Percentiles rank a stretch among this genome's conserved stretches.
Conservation (phyloP, 2,113 vertebrate species). For the Hippocampus comes region DNA sequence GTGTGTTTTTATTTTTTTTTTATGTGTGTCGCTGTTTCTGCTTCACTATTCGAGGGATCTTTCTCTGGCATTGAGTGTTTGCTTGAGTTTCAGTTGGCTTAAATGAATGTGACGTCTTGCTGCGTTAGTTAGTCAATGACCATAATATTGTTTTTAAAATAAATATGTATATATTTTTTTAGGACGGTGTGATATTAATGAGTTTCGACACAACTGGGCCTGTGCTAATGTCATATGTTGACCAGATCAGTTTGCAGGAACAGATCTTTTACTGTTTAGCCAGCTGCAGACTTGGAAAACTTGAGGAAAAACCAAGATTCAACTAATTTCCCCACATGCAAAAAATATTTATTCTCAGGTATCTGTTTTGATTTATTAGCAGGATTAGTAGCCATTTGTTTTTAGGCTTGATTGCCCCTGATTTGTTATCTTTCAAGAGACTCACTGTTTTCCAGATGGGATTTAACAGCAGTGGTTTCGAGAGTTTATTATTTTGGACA, state of each 20-base stretch:
- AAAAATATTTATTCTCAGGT: slow-evolving; percentile 9
- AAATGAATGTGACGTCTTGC: slow-evolving; percentile 42
- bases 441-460: neutral
- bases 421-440: slow-evolving; percentile 11
- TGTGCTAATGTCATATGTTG: slow-evolving; percentile 4
- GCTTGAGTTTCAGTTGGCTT: slow-evolving; percentile 29
- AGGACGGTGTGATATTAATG: neutral
- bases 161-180: neutral
- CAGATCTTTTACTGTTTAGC: slow-evolving; percentile 15
- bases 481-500: slow-evolving; percentile 10
- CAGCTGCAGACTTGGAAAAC: slow-evolving; percentile 3
- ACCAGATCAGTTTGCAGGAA: slow-evolving; percentile 31
- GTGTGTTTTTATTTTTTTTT: slow-evolving; percentile 5
- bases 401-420: slow-evolving; percentile 12
- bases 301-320: slow-evolving; percentile 5
- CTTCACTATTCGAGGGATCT: slow-evolving; percentile 35
- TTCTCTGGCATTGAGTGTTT: slow-evolving; percentile 15
- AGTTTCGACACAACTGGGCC: neutral
- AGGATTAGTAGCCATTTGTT: slow-evolving; percentile 13
- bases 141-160: neutral
- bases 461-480: slow-evolving; percentile 8
- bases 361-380: slow-evolving; percentile 23
- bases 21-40: slow-evolving; percentile 7
- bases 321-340: neutral
- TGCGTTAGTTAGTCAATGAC: slow-evolving; percentile 31